Percentiles rank a stretch among this genome's conserved stretches.
These are phyloP conservation scores for Zalophus californianus DNA, from an alignment of 2,797 vertebrate species.

Conservation along the genomic window DNA sequence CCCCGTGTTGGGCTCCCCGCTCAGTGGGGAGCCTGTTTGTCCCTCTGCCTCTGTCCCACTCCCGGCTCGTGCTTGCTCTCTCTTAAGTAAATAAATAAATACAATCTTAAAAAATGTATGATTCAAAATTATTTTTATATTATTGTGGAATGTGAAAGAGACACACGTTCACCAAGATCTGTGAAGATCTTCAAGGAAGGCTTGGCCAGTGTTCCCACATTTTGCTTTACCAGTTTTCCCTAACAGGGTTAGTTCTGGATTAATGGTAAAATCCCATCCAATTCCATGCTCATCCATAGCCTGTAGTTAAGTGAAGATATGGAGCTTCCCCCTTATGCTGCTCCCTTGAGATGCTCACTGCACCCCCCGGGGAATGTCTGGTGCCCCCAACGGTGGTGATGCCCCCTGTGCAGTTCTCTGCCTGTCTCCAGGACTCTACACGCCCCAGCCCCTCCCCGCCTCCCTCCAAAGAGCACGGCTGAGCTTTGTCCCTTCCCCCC, in stretches of 20 bases:
- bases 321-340: background rate
- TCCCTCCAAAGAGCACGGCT: too few species aligned
- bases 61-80: fast-evolving
- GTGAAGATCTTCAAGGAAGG: background rate
- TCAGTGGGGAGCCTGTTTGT: background rate
- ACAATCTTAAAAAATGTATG: background rate
- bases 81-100: background rate
- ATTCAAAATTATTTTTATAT: background rate
- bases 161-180: background rate
- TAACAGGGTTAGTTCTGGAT: background rate
- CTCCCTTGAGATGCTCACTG: fast-evolving
- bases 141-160: background rate
- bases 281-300: background rate
- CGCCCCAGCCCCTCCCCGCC: fast-evolving
- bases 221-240: background rate
- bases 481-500: fast-evolving
- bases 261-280: background rate
- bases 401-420: background rate
- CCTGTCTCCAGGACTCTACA: background rate
- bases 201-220: background rate
- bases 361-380: background rate
- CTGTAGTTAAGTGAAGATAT: background rate
- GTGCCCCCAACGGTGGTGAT: fast-evolving
- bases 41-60: background rate
- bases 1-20: too few species aligned